Base-by-base conservation (phyloP, 2,113 vertebrate genomes). In the Oceanites oceanicus region DNA sequence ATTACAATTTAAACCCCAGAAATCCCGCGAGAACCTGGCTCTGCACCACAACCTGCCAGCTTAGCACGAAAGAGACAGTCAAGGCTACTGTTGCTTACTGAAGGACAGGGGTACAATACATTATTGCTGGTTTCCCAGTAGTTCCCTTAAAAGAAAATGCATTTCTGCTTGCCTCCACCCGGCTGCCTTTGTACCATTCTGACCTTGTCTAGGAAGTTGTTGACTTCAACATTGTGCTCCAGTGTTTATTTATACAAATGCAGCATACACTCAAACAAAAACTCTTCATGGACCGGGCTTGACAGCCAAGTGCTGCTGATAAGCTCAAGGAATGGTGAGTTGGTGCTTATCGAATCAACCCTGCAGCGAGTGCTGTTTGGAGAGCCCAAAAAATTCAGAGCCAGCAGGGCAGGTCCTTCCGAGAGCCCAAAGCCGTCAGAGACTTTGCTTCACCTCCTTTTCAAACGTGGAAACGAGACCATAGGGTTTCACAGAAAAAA, bases 71-170 rank as follows among this genome's bases (percentile, higher is more conserved):
- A 94, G 88, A 87, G 75, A 81, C 63, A 74, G 83, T 88, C 95
- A 97, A 97, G 95, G 95, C 78, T 96, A 85, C 88, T n/a, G 53
- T 0, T 80, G 62, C 88, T 98, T 97, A 59, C 87, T 49, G 95
- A 97, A 97, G 96, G 97, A 97, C 98, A 80, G 98, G 88, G 73
- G 75, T 76, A 97, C 96, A 94, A 96, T 97, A 96, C 61, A 19
- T 94, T 94, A 92, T 88, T 97, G 82, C 95, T 98, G 97, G 94
- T 97, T 97, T 96, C 92, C 97, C 96, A 94, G 93, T 62, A 91
- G 90, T 90, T 95, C 90, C 95, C 95, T 97, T 94, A 97, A 98
- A 98, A 97, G 97, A 98, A 98, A 98, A 84, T n/a, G 83, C 96
- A 95, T 88, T 53, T 75, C 81, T 92, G 71, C 86, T 66, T 94